Percentiles rank a stretch among this genome's conserved stretches.
phyloP scores from a whole-genome alignment of 2,888 invertebrate species.

The Sinodicranocentrus sp. region DNA sequence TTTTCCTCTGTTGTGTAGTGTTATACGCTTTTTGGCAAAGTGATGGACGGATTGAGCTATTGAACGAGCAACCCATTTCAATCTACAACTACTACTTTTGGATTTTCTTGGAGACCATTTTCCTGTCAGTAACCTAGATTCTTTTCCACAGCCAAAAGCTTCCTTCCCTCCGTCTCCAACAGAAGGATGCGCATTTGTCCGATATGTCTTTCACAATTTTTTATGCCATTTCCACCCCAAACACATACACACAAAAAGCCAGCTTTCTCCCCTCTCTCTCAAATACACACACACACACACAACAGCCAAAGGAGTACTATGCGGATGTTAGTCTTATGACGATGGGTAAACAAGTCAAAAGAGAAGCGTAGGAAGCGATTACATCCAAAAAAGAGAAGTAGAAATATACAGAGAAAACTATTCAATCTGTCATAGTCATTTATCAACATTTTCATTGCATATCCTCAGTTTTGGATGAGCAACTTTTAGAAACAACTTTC shows the following conservation, averaged over 20 bases:
- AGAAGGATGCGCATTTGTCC: conserved; percentile 37
- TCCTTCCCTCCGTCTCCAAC: conserved; percentile 52
- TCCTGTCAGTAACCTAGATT: conserved; percentile 64
- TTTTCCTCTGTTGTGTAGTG: conserved; percentile 27
- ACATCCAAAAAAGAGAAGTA: neutral
- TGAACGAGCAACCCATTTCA: conserved; percentile 71
- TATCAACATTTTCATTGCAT: conserved; percentile 56
- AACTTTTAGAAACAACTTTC: too few relatives aligned
- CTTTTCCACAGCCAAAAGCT: conserved; percentile 47
- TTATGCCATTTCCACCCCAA: conserved; percentile 2
- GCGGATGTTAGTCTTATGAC: neutral
- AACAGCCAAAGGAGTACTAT: neutral
- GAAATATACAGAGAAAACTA: conserved; percentile 4
- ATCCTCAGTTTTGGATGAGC: too few relatives aligned
- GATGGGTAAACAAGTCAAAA: conserved; percentile 40
- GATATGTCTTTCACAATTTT: conserved; percentile 37
- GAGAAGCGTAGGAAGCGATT: conserved; percentile 15
- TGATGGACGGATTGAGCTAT: conserved; percentile 69
- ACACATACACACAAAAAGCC: neutral
- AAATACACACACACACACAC: neutral
- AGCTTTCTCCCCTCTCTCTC: conserved; percentile 1
- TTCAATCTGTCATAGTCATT: conserved; percentile 61
- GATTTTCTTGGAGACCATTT: conserved; percentile 57
- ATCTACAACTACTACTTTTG: conserved; percentile 39
- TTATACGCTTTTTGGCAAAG: conserved; percentile 56